These are phyloP conservation scores for Leptopilina myrica DNA, from an alignment of 2,888 invertebrate genomes.

Conservation along the genomic window DNA sequence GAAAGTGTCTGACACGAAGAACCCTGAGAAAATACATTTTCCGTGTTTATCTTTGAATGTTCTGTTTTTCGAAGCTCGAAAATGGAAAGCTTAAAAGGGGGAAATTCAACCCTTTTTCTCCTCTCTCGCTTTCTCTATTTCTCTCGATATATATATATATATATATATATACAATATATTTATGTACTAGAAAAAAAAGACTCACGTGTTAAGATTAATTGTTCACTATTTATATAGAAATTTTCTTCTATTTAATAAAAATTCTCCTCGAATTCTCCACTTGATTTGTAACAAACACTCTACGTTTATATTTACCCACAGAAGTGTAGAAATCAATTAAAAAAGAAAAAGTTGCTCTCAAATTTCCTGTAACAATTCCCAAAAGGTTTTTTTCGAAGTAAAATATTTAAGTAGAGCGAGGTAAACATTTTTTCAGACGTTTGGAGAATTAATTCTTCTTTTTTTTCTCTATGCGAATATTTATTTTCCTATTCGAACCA, in stretches of 20 bases:
- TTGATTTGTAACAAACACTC: not conserved
- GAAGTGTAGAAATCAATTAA: no score
- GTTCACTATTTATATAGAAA: not conserved
- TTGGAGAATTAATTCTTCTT: no score
- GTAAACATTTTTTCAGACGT: no score
- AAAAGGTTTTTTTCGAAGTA: no score
- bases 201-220: not conserved
- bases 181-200: not conserved
- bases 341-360: no score
- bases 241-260: not conserved
- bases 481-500: no score
- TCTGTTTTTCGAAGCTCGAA: constrained; percentile 6
- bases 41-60: constrained; percentile 15
- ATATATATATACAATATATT: not conserved
- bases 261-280: not conserved
- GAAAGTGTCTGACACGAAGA: not conserved
- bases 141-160: not conserved
- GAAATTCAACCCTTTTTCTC: not conserved
- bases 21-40: constrained; percentile 28
- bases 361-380: no score
- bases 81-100: not conserved
- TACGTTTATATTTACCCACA: no score
- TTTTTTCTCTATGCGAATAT: no score
- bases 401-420: no score
- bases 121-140: no score